Evolutionary conservation across 2,888 invertebrate species (phyloP).

Genomic region (Agrotis puta): DNA sequence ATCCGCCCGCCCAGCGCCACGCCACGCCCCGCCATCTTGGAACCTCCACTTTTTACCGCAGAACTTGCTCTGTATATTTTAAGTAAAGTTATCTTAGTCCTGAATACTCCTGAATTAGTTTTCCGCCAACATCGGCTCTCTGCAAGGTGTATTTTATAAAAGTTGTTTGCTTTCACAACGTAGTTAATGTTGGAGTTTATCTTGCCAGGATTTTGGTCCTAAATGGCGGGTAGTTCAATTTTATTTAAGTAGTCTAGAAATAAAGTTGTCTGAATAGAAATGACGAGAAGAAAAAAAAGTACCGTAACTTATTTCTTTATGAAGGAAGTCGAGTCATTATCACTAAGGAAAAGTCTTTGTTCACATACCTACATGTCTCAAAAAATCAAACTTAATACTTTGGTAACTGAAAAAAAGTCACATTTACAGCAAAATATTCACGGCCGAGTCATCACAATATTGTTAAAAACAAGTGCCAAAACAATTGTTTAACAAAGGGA

Average conservation of each 20-base stretch:
- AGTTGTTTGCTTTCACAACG: constrained; percentile 59
- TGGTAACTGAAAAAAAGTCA: background rate
- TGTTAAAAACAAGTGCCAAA: background rate
- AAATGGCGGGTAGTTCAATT: constrained; percentile 1
- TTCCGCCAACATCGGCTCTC: constrained; percentile 63
- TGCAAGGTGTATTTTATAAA: constrained; percentile 58
- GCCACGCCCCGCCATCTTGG: constrained; percentile 73
- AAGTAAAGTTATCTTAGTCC: constrained; percentile 70
- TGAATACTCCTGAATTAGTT: constrained; percentile 67
- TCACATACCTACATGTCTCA: background rate
- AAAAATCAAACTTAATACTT: background rate
- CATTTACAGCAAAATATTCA: background rate
- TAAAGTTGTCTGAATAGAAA: background rate
- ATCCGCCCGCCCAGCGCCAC: constrained; percentile 74
- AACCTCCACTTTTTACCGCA: constrained; percentile 55
- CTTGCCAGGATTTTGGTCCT: constrained; percentile 22
- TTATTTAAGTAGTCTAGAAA: constrained; percentile 2
- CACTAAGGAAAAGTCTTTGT: background rate
- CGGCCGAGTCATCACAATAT: too few species aligned
- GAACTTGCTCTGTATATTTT: constrained; percentile 70
- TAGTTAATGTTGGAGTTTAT: constrained; percentile 47
- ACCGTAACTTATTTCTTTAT: background rate
- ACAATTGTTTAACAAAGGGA: background rate
- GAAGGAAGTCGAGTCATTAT: background rate
- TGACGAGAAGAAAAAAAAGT: background rate